phyloP scores from a whole-genome alignment of 1,140 invertebrate genomes.

The Drosophila navojoa region DNA sequence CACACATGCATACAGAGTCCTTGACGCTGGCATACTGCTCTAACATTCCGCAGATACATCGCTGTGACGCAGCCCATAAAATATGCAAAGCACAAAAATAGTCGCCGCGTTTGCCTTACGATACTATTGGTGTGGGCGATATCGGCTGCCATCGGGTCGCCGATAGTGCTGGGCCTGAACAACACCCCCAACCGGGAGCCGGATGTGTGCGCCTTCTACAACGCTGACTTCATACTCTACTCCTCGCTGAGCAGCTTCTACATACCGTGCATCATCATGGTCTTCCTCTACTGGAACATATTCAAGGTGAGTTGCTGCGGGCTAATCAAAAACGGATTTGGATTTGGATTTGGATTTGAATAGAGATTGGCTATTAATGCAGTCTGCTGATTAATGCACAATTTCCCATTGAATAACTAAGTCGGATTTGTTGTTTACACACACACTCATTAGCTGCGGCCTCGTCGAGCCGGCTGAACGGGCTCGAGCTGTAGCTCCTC shows the following conservation, averaged over 20 bases:
- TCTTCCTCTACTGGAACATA: conserved; percentile 99
- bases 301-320: conserved; percentile 90
- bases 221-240: conserved; percentile 98
- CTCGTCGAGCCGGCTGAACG: background rate
- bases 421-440: conserved; percentile 50
- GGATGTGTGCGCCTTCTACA: conserved; percentile 97
- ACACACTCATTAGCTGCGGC: conserved; percentile 45
- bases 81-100: conserved; percentile 99
- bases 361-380: background rate
- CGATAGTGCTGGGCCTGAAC: conserved; percentile 98
- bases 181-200: conserved; percentile 91
- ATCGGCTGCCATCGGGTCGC: conserved; percentile 97
- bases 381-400: conserved; percentile 55
- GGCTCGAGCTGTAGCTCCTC: background rate
- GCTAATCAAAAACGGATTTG: conserved; percentile 59
- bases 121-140: conserved; percentile 98
- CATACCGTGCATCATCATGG: conserved; percentile 99
- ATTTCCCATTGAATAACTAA: conserved; percentile 52
- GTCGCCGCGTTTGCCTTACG: conserved; percentile 96
- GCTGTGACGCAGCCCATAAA: conserved; percentile 99
- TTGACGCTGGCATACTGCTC: background rate
- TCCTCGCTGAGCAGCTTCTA: conserved; percentile 99
- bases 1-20: background rate
- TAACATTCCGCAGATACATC: conserved; percentile 92
- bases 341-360: conserved; percentile 40